These are phyloP conservation scores for Lasioglossum morio DNA, from an alignment of 2,888 invertebrate species.

Conservation along the genomic window DNA sequence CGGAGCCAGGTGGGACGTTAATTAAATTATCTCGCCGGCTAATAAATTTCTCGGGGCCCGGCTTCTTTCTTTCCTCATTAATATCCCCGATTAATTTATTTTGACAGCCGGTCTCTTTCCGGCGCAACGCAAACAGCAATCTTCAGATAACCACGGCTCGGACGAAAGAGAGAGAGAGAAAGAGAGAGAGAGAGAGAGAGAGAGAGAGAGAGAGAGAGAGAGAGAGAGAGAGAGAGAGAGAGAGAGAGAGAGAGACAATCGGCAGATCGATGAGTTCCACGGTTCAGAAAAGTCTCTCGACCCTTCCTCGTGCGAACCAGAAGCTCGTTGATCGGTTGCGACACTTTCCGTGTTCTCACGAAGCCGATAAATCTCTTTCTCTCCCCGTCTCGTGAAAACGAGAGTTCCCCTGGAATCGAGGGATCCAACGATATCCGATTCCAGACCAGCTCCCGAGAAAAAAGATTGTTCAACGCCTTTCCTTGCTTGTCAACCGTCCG, in stretches of 20 bases:
- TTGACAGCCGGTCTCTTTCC: slow-evolving; percentile 39
- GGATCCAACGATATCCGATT: slow-evolving; percentile 3
- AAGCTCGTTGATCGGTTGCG: slow-evolving; percentile 64
- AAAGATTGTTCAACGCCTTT: slow-evolving; percentile 7
- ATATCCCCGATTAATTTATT: slow-evolving; percentile 59
- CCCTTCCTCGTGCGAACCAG: slow-evolving; percentile 35
- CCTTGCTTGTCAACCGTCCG: slow-evolving; percentile 3
- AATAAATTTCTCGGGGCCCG: slow-evolving; percentile 38
- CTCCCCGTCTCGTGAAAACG: slow-evolving; percentile 59
- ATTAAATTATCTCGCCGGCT: slow-evolving; percentile 41
- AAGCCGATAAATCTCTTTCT: slow-evolving; percentile 71
- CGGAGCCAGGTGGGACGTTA: slow-evolving; percentile 21
- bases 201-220: slow-evolving; percentile 36
- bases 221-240: background rate
- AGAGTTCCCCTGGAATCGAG: slow-evolving; percentile 63
- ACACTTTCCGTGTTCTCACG: slow-evolving; percentile 73
- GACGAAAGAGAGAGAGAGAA: background rate
- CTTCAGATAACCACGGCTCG: background rate
- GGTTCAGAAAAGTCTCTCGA: slow-evolving; percentile 47
- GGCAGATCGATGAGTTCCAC: slow-evolving; percentile 54
- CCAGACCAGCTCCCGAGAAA: background rate
- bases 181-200: slow-evolving; percentile 39
- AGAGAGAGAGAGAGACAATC: slow-evolving; percentile 44
- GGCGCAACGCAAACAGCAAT: slow-evolving; percentile 32
- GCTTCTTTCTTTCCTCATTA: slow-evolving; percentile 42